Evolutionary conservation across 1,140 invertebrate genomes (phyloP).

Genomic region (Pomacea maculata): DNA sequence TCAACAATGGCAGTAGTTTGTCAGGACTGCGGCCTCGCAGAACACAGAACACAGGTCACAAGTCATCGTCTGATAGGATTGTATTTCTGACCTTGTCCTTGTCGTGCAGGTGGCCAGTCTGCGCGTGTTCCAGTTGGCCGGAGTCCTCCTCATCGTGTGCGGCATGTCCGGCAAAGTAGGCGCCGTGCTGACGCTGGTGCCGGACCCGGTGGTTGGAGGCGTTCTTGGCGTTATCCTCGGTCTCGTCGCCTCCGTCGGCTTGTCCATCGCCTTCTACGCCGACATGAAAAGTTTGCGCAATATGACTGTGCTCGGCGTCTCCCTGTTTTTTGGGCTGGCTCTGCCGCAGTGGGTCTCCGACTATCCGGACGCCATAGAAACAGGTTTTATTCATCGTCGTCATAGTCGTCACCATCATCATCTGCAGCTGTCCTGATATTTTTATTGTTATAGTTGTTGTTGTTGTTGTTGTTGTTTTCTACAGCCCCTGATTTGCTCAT

Average conservation of each 20-base stretch:
- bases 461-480: not conserved
- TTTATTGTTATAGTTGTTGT: not conserved
- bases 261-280: constrained; percentile 84
- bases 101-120: constrained; percentile 45
- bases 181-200: constrained; percentile 85
- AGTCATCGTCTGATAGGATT: not conserved
- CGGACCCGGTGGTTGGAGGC: constrained; percentile 84
- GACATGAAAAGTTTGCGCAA: constrained; percentile 83
- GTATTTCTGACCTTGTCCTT: not conserved
- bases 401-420: not conserved
- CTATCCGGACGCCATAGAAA: constrained; percentile 27
- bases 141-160: constrained; percentile 56
- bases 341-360: constrained; percentile 75
- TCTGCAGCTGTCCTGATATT: not conserved
- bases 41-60: no score
- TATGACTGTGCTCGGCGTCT: constrained; percentile 87
- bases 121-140: constrained; percentile 74
- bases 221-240: constrained; percentile 89
- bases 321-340: constrained; percentile 76
- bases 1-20: no score
- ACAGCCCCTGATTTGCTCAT: not conserved
- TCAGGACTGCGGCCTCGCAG: no score
- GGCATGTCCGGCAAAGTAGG: constrained; percentile 77
- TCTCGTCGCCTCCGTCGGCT: constrained; percentile 51
- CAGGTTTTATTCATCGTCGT: constrained; percentile 18